Evolutionary conservation across 2,113 vertebrate species (phyloP), one percentile per base, ranked within the genome.

Genomic region (Canis aureus): DNA sequence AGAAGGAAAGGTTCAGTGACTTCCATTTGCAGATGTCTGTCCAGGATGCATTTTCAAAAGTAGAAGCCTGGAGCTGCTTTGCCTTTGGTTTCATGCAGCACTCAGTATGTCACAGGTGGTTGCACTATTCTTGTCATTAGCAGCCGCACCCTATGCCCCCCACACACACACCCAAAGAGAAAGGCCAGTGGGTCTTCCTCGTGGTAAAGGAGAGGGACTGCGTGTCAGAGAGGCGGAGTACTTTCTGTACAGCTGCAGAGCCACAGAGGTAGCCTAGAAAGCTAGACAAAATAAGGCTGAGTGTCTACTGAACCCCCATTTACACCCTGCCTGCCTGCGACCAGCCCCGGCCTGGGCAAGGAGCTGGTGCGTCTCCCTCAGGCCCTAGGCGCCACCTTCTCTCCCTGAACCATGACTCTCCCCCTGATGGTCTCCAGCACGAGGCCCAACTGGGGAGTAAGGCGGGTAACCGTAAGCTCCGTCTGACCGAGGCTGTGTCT

Each of bases 1-100:
- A 73, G 60, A 87, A 74, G 93, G 88, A 38, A 87, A 51, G 13
- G 80, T 78, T 90, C 91, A 29, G 60, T 25, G 29, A 29, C 95
- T 92, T 69, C 53, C 32, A 27, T 86, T 78, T 79, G 90, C 85
- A 91, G 59, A 85, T 27, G 17, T 25, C 16, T 49, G 51, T 66
- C 83, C 73, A 29, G 66, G 43, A 79, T 6, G 20, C 35, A 25
- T 49, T 86, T 92, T 69, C n/a, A 83, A 88, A 93, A 87, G 29
- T 3, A 78, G 55, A 67, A 71, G 29, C 60, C 51, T 11, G 19
- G 59, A 57, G 66, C 3, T 64, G 84, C 16, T 17, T 94, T 92
- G 60, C 53, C 49, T 59, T 93, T 51, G 20, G 43, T 57, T 95
- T 74, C 88, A 78, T 16, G 9, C 2, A 3, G 11, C 0, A 0